Percentiles rank a stretch among this genome's conserved stretches.
phyloP scores from a whole-genome alignment of 2,797 vertebrate species.

The Neostethus bicornis region DNA sequence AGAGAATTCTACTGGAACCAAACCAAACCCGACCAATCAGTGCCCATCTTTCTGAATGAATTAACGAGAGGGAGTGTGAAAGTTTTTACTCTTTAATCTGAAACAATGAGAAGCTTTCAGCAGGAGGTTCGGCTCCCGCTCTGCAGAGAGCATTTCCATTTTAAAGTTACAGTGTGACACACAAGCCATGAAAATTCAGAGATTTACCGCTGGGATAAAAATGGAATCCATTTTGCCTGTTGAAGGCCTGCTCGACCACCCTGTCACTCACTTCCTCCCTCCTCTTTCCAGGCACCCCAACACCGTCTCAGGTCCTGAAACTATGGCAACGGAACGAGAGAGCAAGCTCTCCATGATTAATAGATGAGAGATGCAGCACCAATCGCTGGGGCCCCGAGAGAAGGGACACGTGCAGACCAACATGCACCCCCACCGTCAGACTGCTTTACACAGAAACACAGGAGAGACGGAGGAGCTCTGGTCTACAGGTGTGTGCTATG shows the following conservation, averaged over 20 bases:
- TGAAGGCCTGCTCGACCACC: constrained; percentile 61
- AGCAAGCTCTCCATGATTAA: constrained; percentile 98
- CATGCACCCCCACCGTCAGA: constrained; percentile 60
- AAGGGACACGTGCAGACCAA: constrained; percentile 79
- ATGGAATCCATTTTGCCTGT: constrained; percentile 78
- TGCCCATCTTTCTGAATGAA: too few species aligned
- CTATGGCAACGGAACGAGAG: constrained; percentile 99
- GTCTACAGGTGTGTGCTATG: too few species aligned
- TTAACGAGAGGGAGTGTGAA: too few species aligned
- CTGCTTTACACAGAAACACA: constrained; percentile 41
- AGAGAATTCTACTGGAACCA: too few species aligned
- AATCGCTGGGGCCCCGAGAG: constrained; percentile 82
- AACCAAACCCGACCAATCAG: too few species aligned
- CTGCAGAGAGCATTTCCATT: constrained; percentile 55
- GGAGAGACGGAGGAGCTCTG: too few species aligned
- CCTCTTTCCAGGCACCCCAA: constrained; percentile 90
- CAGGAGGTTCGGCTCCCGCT: constrained; percentile 48
- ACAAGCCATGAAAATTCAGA: constrained; percentile 55
- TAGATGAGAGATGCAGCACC: constrained; percentile 96
- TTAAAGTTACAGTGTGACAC: constrained; percentile 58
- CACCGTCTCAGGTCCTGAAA: constrained; percentile 95
- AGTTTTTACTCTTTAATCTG: too few species aligned
- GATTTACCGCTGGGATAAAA: constrained; percentile 73
- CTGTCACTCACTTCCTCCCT: constrained; percentile 76
- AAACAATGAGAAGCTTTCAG: constrained; percentile 76